Base-by-base conservation (phyloP, 2,888 invertebrate species). In the Elysia crispata region DNA sequence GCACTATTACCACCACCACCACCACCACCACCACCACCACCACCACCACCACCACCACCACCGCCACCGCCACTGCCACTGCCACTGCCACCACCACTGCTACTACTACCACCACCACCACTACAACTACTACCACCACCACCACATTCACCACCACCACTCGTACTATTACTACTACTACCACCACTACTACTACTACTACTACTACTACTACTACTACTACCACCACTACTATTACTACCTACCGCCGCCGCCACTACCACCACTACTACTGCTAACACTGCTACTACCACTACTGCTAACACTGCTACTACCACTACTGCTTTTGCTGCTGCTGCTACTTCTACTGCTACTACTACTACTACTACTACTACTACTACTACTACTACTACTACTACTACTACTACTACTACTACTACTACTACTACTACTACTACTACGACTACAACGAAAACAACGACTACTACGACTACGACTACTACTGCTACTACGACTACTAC, bases 81-180 rank as follows among this genome's bases (percentile, higher is more conserved):
- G 41, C 77, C 69, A 41, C 77, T 77, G 69, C 77, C 69, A 67
- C 77, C 41, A 33, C 77, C 25, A 67, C 77, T 77, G 41, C 67
- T 67, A 67, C 77, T 77, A 41, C 77, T 77, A 67, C 67, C 69
- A 77, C 77, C 49, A 67, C 77, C 69, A 76, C 57, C 64, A 76
- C 62, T 28, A 28, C 62, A 30, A 28, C 69, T 69, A 28, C 69
- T 30, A 25, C 11, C 31, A 25, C 11, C n/a, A n/a, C n/a, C n/a
- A n/a, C n/a, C n/a, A n/a, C n/a, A n/a, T n/a, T n/a, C n/a, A n/a
- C n/a, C n/a, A n/a, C n/a, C n/a, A n/a, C n/a, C n/a, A n/a, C n/a
- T n/a, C n/a, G n/a, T n/a, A n/a, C n/a, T n/a, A n/a, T 20, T 69
- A 69, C 69, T 69, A 69, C 69, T 69, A 69, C 69, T 69, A 69